Conservation (phyloP, 2,888 invertebrate species). For the Drosophila emarginata region DNA sequence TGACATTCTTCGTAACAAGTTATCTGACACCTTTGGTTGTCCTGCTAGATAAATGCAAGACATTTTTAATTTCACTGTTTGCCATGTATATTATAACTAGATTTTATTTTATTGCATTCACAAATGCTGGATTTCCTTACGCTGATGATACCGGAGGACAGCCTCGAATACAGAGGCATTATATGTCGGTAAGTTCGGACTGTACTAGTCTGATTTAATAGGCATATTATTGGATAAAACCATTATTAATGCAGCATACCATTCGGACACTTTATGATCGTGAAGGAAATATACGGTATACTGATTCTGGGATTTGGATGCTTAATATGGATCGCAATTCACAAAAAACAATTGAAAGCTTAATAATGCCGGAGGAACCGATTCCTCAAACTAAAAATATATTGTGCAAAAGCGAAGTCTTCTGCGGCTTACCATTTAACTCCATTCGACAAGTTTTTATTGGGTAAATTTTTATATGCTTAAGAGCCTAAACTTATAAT, state of each 20-base stretch:
- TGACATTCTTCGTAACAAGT: slow-evolving; percentile 81
- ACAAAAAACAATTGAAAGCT: slow-evolving; percentile 74
- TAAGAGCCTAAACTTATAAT: not conserved
- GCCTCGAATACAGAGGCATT: not conserved
- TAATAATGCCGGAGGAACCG: slow-evolving; percentile 73
- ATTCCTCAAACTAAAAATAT: slow-evolving; percentile 67
- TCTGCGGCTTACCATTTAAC: not conserved
- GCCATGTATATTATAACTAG: slow-evolving; percentile 69
- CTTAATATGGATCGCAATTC: slow-evolving; percentile 75
- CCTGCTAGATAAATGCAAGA: slow-evolving; percentile 67
- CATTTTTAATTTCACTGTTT: slow-evolving; percentile 63
- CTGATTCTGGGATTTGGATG: slow-evolving; percentile 78
- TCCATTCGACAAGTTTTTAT: not conserved
- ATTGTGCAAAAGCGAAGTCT: slow-evolving; percentile 48
- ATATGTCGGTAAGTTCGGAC: not conserved
- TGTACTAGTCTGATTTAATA: no score
- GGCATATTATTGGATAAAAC: no score
- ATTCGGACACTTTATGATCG: slow-evolving; percentile 72
- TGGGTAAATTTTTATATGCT: not conserved
- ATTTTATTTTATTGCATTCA: slow-evolving; percentile 74
- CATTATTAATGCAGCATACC: slow-evolving; percentile 51
- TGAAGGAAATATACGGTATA: slow-evolving; percentile 69
- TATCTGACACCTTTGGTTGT: slow-evolving; percentile 78
- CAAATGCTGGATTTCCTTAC: slow-evolving; percentile 20
- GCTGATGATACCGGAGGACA: not conserved